Conservation (phyloP, 2,797 vertebrate species). For the Gallirallus australis region DNA sequence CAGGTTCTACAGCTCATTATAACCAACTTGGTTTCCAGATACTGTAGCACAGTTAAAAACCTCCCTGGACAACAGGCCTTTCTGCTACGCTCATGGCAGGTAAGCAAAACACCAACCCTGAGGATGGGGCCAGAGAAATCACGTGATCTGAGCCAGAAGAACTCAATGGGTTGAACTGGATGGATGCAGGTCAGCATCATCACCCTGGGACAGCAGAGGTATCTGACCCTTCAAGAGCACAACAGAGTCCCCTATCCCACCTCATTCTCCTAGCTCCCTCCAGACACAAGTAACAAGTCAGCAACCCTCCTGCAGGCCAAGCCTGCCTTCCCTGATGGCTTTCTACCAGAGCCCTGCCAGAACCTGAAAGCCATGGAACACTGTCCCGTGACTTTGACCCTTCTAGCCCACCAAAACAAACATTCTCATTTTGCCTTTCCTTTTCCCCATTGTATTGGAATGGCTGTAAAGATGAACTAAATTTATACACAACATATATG, state of each 20-base stretch:
- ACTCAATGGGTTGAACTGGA: not conserved
- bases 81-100: not conserved
- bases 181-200: not conserved
- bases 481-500: not conserved
- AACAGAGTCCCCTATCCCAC: not conserved
- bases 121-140: not conserved
- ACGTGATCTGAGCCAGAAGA: not conserved
- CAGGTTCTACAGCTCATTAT: not conserved
- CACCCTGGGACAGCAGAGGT: not conserved
- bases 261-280: not conserved
- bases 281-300: not conserved
- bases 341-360: not conserved
- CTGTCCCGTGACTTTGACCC: not conserved
- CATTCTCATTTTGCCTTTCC: not conserved
- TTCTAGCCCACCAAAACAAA: not conserved
- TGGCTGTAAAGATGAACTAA: not conserved
- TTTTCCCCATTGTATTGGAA: not conserved
- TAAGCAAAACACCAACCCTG: not conserved
- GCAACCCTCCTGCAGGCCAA: rapidly evolving
- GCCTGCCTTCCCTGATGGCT: not conserved
- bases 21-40: not conserved
- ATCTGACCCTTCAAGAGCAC: not conserved
- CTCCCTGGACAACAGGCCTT: not conserved
- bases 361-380: not conserved
- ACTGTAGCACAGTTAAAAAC: not conserved